These are phyloP conservation scores for Sterrhoptilus dennistouni DNA, from an alignment of 2,113 vertebrate genomes.

Conservation along the genomic window DNA sequence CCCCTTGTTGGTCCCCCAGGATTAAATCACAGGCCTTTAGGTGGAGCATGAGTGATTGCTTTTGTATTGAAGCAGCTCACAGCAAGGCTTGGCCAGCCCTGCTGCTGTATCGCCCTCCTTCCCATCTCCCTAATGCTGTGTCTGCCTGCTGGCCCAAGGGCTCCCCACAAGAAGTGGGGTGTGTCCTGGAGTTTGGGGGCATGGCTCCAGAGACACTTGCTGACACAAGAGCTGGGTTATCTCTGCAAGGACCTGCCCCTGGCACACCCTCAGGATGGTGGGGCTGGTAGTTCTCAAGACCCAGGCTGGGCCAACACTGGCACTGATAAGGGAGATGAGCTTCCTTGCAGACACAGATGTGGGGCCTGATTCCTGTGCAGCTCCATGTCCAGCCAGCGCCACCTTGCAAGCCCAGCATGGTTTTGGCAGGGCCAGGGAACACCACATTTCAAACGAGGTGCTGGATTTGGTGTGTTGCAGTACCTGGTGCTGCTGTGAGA, in stretches of 20 bases:
- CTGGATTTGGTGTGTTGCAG: not conserved
- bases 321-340: not conserved
- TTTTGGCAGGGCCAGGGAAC: not conserved
- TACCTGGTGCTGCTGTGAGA: not conserved
- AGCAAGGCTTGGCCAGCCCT: not conserved
- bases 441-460: rapidly evolving
- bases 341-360: not conserved
- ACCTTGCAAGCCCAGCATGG: rapidly evolving
- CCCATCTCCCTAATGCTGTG: not conserved
- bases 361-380: not conserved
- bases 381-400: not conserved
- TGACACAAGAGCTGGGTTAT: not conserved
- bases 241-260: not conserved
- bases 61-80: not conserved
- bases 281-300: not conserved
- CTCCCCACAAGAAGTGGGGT: not conserved
- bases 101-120: not conserved
- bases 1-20: not conserved
- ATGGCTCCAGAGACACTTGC: not conserved
- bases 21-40: conserved; percentile 34
- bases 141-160: not conserved
- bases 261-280: not conserved
- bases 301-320: not conserved
- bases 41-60: not conserved
- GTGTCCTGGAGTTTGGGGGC: rapidly evolving